A percentile compares a stretch with the other conserved stretches of the same genome.
These are phyloP conservation scores for Nycticorax nycticorax DNA, from an alignment of 2,113 vertebrate species.

Conservation along the genomic window DNA sequence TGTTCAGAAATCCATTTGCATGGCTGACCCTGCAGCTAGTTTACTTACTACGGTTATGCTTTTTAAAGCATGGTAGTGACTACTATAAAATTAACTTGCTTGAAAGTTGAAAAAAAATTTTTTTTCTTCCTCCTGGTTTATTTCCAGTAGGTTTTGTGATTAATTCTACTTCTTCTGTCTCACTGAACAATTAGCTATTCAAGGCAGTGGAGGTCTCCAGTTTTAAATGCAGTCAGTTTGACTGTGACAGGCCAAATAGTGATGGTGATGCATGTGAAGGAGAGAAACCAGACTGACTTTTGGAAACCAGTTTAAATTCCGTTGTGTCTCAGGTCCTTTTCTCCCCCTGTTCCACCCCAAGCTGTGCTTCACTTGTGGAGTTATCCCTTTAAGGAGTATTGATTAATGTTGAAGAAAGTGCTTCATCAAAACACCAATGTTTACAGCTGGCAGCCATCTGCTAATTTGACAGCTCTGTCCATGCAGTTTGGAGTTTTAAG, in stretches of 20 bases:
- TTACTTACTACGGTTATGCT: background rate
- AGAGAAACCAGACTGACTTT: background rate
- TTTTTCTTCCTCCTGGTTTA: background rate
- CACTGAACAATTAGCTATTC: background rate
- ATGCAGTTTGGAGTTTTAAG: background rate
- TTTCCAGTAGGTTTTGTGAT: background rate
- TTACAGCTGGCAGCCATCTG: background rate
- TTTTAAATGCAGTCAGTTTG: conserved; percentile 19
- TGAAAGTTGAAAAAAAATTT: background rate
- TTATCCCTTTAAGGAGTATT: background rate
- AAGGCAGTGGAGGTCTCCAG: background rate
- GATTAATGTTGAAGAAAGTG: background rate
- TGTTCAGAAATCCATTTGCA: background rate
- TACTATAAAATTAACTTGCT: background rate
- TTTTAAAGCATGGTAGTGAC: background rate
- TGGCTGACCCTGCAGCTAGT: background rate
- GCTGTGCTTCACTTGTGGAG: background rate
- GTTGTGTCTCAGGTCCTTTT: background rate
- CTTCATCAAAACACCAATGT: background rate
- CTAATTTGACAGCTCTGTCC: background rate
- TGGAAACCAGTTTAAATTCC: background rate
- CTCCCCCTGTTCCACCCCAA: background rate
- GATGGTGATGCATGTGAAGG: background rate
- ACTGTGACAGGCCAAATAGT: background rate
- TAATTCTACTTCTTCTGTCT: background rate